Evolutionary conservation across 1,140 invertebrate genomes (phyloP), one percentile per base, ranked within the genome.

Genomic region (Drosophila busckii): DNA sequence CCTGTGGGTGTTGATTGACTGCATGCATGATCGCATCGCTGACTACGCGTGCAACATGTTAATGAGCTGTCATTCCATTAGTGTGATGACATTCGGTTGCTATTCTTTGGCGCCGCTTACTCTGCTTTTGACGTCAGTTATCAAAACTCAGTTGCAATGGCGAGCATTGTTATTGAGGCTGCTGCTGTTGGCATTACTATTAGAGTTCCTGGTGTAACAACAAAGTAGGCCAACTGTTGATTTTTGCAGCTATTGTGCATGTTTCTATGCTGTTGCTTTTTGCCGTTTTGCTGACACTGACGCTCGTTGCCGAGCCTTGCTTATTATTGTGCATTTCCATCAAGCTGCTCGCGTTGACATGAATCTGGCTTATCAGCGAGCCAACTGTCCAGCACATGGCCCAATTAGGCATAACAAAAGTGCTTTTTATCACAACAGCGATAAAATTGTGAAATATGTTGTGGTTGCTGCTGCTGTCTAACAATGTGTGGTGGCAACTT

Each of bases 391-490:
- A 8, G 50, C 29, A 17, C 20, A 54, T 35, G 20, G 40, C 29
- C 65, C 69, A 78, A 78, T 78, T 78, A 71, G 62, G 59, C 45
- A 45, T 13, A 48, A 59, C 63, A 61, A 78, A 58, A 44, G 44
- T 62, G 50, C n/a, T 46, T 76, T 34, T 55, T 50, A 55, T 66
- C 49, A 55, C 50, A 40, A 19, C 31, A 19, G 42, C 46, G 56
- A 78, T 78, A 80, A 78, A 67, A 53, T 40, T 38, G 52, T 56
- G 42, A 62, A 55, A 62, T 62, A 55, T 55, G 22, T 34, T 46
- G 28, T 34, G 58, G 41, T 32, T 63, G 34, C 46, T 15, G 17
- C 28, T 49, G 50, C 44, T 37, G 67, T 38, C 7, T 9, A 53
- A 17, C 45, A n/a, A n/a, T n/a, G n/a, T n/a, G n/a, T 42, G 49